Base-by-base conservation (phyloP, 2,797 vertebrate genomes). In the Melopsittacus undulatus region DNA sequence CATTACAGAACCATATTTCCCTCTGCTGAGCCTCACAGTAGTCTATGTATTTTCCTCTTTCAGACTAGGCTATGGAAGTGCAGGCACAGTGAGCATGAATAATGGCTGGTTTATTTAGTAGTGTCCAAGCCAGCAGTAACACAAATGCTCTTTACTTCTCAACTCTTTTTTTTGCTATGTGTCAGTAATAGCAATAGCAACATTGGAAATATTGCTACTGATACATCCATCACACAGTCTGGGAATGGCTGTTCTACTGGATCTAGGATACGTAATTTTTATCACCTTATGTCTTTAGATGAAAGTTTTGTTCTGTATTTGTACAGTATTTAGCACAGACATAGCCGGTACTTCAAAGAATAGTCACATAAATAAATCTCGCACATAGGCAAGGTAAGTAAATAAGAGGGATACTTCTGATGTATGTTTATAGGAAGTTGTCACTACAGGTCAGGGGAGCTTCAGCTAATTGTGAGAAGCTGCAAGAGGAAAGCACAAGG, bases 331-430 rank as follows among this genome's bases (percentile, higher is more conserved):
- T 77, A 72, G 64, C 52, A 68, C 18, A 94, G 87, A 77, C 32
- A 45, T n/a, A 91, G 68, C 12, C 32, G 52, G 72, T 68, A 54
- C 84, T 49, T 87, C 64, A 85, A 78, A 87, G 68, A 74, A 51
- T 43, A 77, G 69, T 70, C 64, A 45, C 34, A 38, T 89, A 86
- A 89, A 87, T 48, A 87, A 77, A 27, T 63, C 78, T 87, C 69
- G 22, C 56, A 83, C 76, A 83, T 26, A 76, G 49, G n/a, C 64
- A 87, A 34, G 48, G 51, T 77, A 52, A 77, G 64, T 91, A 92
- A 91, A 91, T 30, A 87, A 68, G 64, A 86, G 29, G 45, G 69
- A 52, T 96, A 48, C 48, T 80, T 96, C 78, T 87, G 62, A 93
- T 79, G 64, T 45, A 1, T 81, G 74, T 88, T 89, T 90, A 86